phyloP scores from a whole-genome alignment of 2,888 invertebrate species.

The Rhamnusium bicolor region DNA sequence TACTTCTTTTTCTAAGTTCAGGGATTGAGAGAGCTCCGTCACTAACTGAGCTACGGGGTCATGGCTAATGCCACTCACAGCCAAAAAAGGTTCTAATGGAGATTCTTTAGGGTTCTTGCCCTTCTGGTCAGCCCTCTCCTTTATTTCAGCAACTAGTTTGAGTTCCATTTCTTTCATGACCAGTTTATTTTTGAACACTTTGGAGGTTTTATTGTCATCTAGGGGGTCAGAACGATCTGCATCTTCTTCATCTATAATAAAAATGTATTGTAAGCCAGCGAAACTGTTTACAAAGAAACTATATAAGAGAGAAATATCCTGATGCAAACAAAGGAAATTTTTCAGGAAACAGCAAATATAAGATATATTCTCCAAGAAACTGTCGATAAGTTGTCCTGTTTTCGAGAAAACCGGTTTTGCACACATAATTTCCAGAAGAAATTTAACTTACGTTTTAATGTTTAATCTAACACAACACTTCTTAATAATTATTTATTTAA shows the following conservation, averaged over 20 bases:
- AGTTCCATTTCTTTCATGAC: conserved; percentile 89
- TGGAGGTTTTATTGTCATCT: conserved; percentile 57
- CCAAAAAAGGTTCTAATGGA: conserved; percentile 68
- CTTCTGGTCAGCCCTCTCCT: conserved; percentile 82
- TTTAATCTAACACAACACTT: too few species aligned
- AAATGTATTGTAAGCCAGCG: background rate
- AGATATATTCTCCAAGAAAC: too few species aligned
- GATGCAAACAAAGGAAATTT: too few species aligned
- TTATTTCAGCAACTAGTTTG: conserved; percentile 87
- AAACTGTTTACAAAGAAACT: background rate
- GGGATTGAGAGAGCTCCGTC: conserved; percentile 88
- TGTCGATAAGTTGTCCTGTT: too few species aligned
- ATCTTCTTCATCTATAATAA: conserved; percentile 48
- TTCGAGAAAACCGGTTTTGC: too few species aligned
- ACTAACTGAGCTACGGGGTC: conserved; percentile 88
- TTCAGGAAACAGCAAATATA: too few species aligned
- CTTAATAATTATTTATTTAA: too few species aligned
- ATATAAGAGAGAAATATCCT: too few species aligned
- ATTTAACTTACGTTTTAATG: too few species aligned
- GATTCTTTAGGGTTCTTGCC: conserved; percentile 75
- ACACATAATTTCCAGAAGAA: too few species aligned
- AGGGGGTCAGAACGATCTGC: conserved; percentile 14
- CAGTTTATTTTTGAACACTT: conserved; percentile 72
- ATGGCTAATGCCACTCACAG: conserved; percentile 74
- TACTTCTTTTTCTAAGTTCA: conserved; percentile 72